Evolutionary conservation across 2,797 vertebrate genomes (phyloP), one percentile per base, ranked within the genome.

Genomic region (Pseudochromis fuscus): DNA sequence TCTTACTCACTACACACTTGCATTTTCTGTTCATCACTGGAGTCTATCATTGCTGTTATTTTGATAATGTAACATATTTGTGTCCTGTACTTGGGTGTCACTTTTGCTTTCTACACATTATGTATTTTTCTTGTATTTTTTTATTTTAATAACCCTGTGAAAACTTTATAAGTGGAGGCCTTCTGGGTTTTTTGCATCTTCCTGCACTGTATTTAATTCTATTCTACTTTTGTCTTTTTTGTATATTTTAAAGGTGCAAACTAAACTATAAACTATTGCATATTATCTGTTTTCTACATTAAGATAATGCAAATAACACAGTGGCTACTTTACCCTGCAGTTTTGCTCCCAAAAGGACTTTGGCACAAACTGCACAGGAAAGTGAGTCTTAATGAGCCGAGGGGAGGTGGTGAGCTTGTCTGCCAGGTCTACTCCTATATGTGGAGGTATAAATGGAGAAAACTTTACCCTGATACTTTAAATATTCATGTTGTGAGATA

Each of bases 281-380:
- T 8, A 42, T n/a, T 9, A 38, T 37, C 13, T 7, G 15, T n/a
- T 23, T 15, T 45, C 28, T 19, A 31, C 38, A 35, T 4, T 16
- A 3, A 37, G 40, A 19, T 7, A 7, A 8, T 27, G 8, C 38
- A 4, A 13, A 23, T 4, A 12, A 12, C 10, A 4, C 5, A 46
- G 16, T n/a, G 0, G 58, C 30, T 30, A 13, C 56, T 18, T 2
- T 86, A 94, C 93, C 88, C 44, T 87, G 84, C 90, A 76, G 64
- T 92, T 93, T 40, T 92, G 74, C 64, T 94, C 91, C 91, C 88
- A 93, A 77, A 94, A 94, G 10, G 90, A 91, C 23, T 89, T 89
- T 18, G 93, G 93, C 9, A 93, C 24, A 35, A 94, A 65, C 85
- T 93, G 92, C 64, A 92, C 72, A 3, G 90, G 91, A 4, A 93